phyloP scores from a whole-genome alignment of 2,113 vertebrate genomes.

The Alligator mississippiensis region DNA sequence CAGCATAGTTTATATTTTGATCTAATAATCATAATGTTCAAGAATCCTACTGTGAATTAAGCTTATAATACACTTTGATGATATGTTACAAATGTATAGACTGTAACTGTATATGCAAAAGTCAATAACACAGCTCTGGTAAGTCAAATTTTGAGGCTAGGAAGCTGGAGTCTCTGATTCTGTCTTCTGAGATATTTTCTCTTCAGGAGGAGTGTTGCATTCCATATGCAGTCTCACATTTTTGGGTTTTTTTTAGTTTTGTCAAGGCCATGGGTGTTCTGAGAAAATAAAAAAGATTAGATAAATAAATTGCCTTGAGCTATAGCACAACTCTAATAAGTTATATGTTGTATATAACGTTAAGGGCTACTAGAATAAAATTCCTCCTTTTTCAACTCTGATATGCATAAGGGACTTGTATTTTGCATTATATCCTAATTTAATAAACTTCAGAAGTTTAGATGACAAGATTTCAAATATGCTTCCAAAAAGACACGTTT shows the following conservation, averaged over 20 bases:
- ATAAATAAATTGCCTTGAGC: not conserved
- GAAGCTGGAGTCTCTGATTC: not conserved
- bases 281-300: not conserved
- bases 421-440: not conserved
- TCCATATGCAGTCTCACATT: not conserved
- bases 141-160: not conserved
- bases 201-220: not conserved
- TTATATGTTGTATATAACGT: not conserved
- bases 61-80: not conserved
- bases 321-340: not conserved
- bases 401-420: not conserved
- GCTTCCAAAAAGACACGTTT: fast-evolving
- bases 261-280: not conserved
- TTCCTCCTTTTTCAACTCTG: not conserved
- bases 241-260: not conserved
- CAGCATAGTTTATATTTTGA: not conserved
- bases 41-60: not conserved
- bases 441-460: not conserved
- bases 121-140: not conserved
- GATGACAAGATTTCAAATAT: not conserved
- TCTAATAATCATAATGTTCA: not conserved
- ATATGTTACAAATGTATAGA: not conserved
- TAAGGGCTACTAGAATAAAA: not conserved
- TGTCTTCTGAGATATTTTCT: not conserved
- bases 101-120: not conserved